phyloP scores from a whole-genome alignment of 2,113 vertebrate species.

The Serinus canaria region DNA sequence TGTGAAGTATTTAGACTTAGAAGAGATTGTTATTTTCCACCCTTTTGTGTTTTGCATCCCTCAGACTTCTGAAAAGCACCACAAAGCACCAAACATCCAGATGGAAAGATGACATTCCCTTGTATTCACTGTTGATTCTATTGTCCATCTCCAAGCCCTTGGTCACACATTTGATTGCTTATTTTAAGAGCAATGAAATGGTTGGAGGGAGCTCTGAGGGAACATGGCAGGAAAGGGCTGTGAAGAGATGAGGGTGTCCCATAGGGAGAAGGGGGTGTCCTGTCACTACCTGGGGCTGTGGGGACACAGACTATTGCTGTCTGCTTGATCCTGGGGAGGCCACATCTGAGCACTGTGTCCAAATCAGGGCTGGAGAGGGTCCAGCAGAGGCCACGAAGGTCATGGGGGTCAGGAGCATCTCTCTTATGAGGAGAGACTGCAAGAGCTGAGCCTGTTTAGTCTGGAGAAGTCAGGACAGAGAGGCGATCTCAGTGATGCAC shows the following conservation, averaged over 20 bases:
- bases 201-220: neutral
- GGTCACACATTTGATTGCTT: neutral
- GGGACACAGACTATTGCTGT: neutral
- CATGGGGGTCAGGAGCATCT: neutral
- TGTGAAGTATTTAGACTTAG: neutral
- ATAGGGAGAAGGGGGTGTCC: neutral
- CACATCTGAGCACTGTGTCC: neutral
- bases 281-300: neutral
- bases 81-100: neutral
- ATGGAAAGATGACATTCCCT: neutral
- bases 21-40: neutral
- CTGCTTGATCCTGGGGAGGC: fast-evolving
- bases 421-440: fast-evolving
- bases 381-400: neutral
- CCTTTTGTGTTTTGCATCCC: neutral
- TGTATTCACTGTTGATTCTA: neutral
- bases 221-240: neutral
- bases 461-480: neutral
- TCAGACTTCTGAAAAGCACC: neutral
- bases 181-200: neutral
- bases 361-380: neutral
- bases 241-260: neutral
- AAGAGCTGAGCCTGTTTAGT: neutral
- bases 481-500: neutral
- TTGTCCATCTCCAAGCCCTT: neutral